A percentile compares a stretch with the other conserved stretches of the same genome.
Evolutionary conservation across 2,888 invertebrate genomes (phyloP).

Genomic region (Leptinotarsa peninsularis): DNA sequence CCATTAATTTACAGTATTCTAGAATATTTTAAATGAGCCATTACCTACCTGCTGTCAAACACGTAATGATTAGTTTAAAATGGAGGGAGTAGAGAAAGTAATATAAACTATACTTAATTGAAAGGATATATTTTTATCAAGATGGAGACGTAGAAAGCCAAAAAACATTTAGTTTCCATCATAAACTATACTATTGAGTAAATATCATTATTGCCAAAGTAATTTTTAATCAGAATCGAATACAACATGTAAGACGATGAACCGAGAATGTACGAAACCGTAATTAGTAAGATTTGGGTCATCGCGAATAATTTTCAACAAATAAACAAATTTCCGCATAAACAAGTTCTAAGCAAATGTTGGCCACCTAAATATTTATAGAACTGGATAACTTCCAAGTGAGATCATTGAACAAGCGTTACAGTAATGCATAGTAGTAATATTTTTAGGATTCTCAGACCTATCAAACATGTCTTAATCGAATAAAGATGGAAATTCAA

Average conservation of each 20-base stretch:
- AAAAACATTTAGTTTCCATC: no score
- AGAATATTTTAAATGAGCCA: no score
- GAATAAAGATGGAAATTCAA: background rate
- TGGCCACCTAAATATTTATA: slow-evolving; percentile 37
- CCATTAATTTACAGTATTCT: no score
- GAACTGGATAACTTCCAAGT: slow-evolving; percentile 41
- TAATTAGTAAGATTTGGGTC: background rate
- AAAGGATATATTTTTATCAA: no score
- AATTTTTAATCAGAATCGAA: background rate
- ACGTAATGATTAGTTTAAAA: no score
- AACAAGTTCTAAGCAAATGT: slow-evolving; percentile 29
- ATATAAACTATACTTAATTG: no score
- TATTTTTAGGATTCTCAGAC: background rate
- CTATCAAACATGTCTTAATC: background rate
- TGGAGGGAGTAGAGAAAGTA: no score
- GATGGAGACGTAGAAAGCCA: no score
- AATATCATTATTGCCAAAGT: no score
- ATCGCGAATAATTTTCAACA: slow-evolving; percentile 1
- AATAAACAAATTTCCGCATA: slow-evolving; percentile 18
- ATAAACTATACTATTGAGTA: no score
- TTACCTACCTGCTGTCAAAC: no score
- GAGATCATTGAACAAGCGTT: slow-evolving; percentile 34
- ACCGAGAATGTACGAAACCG: background rate
- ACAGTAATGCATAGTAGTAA: slow-evolving; percentile 20
- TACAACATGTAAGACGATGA: background rate